phyloP scores from a whole-genome alignment of 2,888 invertebrate genomes.

The Tetramorium bicarinatum region DNA sequence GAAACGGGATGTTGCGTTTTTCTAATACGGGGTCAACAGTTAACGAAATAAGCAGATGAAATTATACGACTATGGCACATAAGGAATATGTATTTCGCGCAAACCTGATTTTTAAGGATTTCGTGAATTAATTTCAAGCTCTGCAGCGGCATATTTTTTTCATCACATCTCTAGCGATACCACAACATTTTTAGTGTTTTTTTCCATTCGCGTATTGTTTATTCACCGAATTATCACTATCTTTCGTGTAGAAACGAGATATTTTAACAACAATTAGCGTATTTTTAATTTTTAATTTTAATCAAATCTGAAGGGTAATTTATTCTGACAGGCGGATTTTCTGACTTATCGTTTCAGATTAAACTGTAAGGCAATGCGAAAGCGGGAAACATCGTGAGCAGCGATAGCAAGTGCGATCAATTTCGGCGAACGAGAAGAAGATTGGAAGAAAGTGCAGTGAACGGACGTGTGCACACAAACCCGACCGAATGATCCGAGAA shows the following conservation, averaged over 20 bases:
- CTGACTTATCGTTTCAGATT: conserved; percentile 28
- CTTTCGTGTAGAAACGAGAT: no score
- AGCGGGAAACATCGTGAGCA: background rate
- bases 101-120: background rate
- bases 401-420: background rate
- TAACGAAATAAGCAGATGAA: no score
- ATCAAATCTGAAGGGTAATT: conserved; percentile 33
- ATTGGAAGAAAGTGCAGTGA: conserved; percentile 2
- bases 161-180: no score
- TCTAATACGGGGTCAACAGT: background rate
- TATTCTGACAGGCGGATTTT: background rate
- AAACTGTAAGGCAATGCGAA: conserved; percentile 1
- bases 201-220: background rate
- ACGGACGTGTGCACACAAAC: background rate
- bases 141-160: background rate
- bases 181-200: background rate
- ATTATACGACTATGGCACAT: background rate
- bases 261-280: no score
- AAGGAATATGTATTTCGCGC: background rate
- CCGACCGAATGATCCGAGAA: conserved; percentile 20
- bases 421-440: background rate
- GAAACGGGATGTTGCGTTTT: background rate
- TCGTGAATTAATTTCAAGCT: background rate
- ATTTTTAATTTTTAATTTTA: background rate
- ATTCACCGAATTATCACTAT: background rate